These are phyloP conservation scores for Pandion haliaetus DNA, from an alignment of 2,113 vertebrate species.

Conservation along the genomic window DNA sequence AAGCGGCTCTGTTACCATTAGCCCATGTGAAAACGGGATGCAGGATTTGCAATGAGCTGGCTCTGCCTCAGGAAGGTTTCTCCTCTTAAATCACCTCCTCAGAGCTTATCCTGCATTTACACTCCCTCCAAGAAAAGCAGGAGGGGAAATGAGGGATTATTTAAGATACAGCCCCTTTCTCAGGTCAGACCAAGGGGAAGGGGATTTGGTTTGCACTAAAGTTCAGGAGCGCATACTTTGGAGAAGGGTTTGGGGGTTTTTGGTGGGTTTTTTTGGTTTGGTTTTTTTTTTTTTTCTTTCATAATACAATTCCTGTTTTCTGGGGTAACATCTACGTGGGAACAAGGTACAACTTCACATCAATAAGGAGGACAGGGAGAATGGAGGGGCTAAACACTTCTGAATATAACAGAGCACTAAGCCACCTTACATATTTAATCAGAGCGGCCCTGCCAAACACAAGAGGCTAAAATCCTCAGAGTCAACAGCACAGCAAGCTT, in stretches of 20 bases:
- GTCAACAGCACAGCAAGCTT: background rate
- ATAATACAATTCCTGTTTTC: background rate
- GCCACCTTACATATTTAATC: background rate
- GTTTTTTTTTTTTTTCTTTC: background rate
- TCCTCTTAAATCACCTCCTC: background rate
- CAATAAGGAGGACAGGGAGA: background rate
- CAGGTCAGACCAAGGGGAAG: background rate
- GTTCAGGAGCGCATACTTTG: rapidly evolving
- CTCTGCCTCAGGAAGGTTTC: background rate
- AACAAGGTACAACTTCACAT: background rate
- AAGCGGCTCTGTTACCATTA: rapidly evolving
- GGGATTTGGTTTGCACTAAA: background rate
- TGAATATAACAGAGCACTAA: background rate
- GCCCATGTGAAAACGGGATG: background rate
- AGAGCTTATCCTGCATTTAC: background rate
- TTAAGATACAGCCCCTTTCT: background rate
- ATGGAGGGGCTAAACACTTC: background rate
- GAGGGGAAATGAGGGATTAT: background rate
- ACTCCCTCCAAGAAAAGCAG: background rate
- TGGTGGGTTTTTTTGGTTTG: no score
- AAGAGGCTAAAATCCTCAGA: background rate
- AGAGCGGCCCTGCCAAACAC: rapidly evolving
- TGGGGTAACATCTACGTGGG: background rate
- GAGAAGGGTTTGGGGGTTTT: background rate
- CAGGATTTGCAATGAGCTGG: background rate